These are phyloP conservation scores for Muscicapa adusta DNA, from an alignment of 2,113 vertebrate genomes.

Conservation along the genomic window DNA sequence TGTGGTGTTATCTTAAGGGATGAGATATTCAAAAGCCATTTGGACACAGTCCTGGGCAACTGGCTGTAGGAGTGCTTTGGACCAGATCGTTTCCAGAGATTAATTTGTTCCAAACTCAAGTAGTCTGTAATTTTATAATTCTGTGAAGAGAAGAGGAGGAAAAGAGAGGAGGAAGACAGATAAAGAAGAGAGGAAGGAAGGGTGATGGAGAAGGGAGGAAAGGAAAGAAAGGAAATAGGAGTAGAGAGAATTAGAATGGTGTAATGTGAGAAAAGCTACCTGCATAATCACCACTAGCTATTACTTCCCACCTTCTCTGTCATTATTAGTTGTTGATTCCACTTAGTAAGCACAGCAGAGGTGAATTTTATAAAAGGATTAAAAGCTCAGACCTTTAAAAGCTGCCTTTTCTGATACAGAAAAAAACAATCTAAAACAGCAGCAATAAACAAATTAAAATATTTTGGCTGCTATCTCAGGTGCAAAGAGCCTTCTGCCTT, in stretches of 20 bases:
- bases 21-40: background rate
- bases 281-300: background rate
- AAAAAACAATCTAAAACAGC: background rate
- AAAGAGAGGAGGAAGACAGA: background rate
- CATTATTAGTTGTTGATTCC: background rate
- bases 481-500: background rate
- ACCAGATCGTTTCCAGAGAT: background rate
- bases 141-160: background rate
- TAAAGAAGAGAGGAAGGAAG: background rate
- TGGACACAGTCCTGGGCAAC: background rate
- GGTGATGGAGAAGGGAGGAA: background rate
- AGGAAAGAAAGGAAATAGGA: background rate
- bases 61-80: accelerated
- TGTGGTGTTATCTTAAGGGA: background rate
- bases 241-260: background rate
- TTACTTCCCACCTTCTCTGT: background rate
- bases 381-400: background rate
- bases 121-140: background rate
- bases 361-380: background rate
- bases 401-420: background rate
- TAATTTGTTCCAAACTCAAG: background rate
- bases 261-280: background rate
- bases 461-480: background rate
- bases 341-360: background rate
- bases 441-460: conserved; percentile 20